Evolutionary conservation across 1,140 invertebrate genomes (phyloP).

Genomic region (Octopus bimaculoides): DNA sequence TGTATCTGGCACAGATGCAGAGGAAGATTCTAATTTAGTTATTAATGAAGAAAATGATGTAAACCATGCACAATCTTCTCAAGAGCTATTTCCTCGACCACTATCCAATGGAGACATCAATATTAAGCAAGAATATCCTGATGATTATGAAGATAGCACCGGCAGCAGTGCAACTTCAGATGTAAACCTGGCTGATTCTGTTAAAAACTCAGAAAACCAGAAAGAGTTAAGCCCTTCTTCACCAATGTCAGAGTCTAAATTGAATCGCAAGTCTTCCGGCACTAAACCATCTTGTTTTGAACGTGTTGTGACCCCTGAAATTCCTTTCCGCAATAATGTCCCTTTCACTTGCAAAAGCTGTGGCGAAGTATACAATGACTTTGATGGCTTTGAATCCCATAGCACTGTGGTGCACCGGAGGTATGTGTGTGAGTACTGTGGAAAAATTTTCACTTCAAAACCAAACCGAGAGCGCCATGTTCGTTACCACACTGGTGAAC

Average conservation of each 20-base stretch:
- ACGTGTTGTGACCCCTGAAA: conserved; percentile 36
- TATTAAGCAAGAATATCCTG: conserved; percentile 6
- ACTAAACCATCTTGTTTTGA: conserved; percentile 31
- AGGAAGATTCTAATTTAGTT: background rate
- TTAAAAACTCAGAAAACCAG: background rate
- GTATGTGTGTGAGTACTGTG: conserved; percentile 47
- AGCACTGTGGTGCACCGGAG: conserved; percentile 36
- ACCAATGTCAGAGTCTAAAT: background rate
- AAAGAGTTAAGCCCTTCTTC: background rate
- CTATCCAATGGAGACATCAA: background rate
- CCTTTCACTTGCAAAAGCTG: conserved; percentile 38
- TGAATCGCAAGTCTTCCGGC: background rate
- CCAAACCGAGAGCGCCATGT: conserved; percentile 51
- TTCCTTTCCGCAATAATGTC: conserved; percentile 32
- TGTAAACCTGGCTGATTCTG: background rate
- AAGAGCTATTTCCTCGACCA: background rate
- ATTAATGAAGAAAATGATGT: background rate
- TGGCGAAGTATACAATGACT: conserved; percentile 30
- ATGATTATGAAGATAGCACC: conserved; percentile 5
- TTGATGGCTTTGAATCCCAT: conserved; percentile 40
- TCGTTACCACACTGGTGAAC: conserved; percentile 49
- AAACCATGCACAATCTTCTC: background rate
- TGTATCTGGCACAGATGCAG: background rate
- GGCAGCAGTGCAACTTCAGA: background rate
- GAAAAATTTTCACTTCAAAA: conserved; percentile 47